Conservation (phyloP, 2,113 vertebrate genomes). For the Myiozetetes cayanensis region DNA sequence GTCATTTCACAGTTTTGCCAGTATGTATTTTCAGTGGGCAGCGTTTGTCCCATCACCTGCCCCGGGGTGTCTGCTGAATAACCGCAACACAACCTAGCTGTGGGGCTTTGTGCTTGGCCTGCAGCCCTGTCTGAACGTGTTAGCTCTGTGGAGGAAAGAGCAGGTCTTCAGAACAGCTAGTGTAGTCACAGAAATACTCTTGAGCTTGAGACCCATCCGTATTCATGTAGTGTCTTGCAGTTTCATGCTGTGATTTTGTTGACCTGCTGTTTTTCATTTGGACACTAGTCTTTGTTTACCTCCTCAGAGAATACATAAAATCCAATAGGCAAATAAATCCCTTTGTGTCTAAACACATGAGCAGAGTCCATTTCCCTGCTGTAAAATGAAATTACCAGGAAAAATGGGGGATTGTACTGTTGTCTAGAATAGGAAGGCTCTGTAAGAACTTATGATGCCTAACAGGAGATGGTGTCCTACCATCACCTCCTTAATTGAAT, state of each 20-base stretch:
- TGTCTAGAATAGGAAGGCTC: neutral
- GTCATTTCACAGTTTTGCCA: neutral
- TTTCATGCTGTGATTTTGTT: neutral
- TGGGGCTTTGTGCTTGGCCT: neutral
- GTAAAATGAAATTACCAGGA: neutral
- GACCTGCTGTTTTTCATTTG: neutral
- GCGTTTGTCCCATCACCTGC: neutral
- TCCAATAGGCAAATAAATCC: neutral
- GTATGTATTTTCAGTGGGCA: neutral
- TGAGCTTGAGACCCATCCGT: neutral
- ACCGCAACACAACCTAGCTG: neutral
- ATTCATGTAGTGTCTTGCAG: neutral
- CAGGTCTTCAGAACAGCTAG: neutral
- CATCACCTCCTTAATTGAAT: neutral
- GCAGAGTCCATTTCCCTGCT: neutral
- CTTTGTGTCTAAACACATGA: neutral
- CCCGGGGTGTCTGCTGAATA: neutral
- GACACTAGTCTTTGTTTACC: neutral
- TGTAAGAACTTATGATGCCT: neutral
- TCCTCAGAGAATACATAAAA: neutral
- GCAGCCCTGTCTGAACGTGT: neutral
- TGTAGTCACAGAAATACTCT: neutral
- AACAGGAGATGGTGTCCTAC: neutral
- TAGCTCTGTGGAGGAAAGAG: neutral
- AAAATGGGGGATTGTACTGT: neutral